phyloP scores from a whole-genome alignment of 2,888 invertebrate genomes.

The Lasioglossum zephyrum region DNA sequence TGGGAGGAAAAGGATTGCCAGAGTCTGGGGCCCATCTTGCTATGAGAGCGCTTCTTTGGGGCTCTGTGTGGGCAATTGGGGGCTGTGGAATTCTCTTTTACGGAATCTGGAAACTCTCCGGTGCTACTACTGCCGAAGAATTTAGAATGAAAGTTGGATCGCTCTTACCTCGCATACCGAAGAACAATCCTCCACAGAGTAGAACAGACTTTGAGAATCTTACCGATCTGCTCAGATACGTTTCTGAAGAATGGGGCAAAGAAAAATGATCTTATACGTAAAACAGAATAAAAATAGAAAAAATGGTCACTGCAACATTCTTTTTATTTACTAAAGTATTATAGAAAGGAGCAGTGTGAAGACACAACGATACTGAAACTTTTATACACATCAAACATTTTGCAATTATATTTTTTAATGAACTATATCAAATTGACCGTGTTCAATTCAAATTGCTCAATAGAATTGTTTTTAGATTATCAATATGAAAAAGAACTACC shows the following conservation, averaged over 20 bases:
- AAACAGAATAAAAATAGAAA: not conserved
- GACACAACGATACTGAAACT: not conserved
- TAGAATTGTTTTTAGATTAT: not conserved
- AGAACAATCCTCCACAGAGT: slow-evolving; percentile 91
- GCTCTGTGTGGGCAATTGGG: slow-evolving; percentile 93
- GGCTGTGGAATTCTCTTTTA: slow-evolving; percentile 93
- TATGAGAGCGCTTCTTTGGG: slow-evolving; percentile 94
- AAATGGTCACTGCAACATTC: not conserved
- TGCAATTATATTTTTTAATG: not conserved
- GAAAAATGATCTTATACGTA: slow-evolving; percentile 40
- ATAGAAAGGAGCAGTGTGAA: not conserved
- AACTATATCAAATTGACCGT: not conserved
- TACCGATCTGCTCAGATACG: slow-evolving; percentile 92
- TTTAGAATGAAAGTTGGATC: slow-evolving; percentile 93
- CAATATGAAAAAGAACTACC: not conserved
- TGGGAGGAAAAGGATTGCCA: slow-evolving; percentile 87
- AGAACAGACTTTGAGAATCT: slow-evolving; percentile 94
- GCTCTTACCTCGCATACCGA: slow-evolving; percentile 90
- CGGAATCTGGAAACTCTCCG: slow-evolving; percentile 94
- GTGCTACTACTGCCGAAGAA: slow-evolving; percentile 93
- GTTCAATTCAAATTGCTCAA: not conserved
- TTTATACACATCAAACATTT: not conserved
- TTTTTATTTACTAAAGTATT: not conserved
- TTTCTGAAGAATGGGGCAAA: slow-evolving; percentile 80
- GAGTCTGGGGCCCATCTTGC: slow-evolving; percentile 93